Evolutionary conservation across 2,888 invertebrate genomes (phyloP).

Genomic region (Drosophila peninsularis): DNA sequence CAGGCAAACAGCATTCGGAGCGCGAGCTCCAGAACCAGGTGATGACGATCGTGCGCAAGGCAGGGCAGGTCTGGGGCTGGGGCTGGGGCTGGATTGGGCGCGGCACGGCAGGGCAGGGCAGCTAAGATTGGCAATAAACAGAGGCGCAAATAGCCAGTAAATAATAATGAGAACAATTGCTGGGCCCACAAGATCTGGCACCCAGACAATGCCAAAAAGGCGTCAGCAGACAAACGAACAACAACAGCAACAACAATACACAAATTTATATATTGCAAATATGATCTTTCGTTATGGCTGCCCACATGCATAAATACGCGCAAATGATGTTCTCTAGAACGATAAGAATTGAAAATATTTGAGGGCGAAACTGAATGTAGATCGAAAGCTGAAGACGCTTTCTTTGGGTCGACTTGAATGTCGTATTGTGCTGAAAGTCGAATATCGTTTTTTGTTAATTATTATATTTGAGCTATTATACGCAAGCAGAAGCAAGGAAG

Average conservation of each 20-base stretch:
- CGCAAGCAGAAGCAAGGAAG: too few relatives aligned
- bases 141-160: conserved; percentile 37
- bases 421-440: not conserved
- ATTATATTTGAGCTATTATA: too few relatives aligned
- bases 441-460: too few relatives aligned
- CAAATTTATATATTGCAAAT: conserved; percentile 18
- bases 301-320: conserved; percentile 12
- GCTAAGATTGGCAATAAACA: conserved; percentile 56
- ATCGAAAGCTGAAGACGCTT: conserved; percentile 23
- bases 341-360: conserved; percentile 9
- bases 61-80: conserved; percentile 7
- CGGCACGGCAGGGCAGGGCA: conserved; percentile 9
- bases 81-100: conserved; percentile 4
- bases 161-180: conserved; percentile 33
- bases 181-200: conserved; percentile 51
- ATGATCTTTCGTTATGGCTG: conserved; percentile 36
- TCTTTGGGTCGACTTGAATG: not conserved
- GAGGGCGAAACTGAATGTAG: not conserved
- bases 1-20: conserved; percentile 49
- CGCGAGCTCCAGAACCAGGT: conserved; percentile 51
- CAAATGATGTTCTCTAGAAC: not conserved
- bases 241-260: not conserved
- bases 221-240: conserved; percentile 60
- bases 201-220: conserved; percentile 57
- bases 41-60: conserved; percentile 57